Percentiles rank a stretch among this genome's conserved stretches.
Evolutionary conservation across 2,113 vertebrate genomes (phyloP).

Genomic region (Equus przewalskii): DNA sequence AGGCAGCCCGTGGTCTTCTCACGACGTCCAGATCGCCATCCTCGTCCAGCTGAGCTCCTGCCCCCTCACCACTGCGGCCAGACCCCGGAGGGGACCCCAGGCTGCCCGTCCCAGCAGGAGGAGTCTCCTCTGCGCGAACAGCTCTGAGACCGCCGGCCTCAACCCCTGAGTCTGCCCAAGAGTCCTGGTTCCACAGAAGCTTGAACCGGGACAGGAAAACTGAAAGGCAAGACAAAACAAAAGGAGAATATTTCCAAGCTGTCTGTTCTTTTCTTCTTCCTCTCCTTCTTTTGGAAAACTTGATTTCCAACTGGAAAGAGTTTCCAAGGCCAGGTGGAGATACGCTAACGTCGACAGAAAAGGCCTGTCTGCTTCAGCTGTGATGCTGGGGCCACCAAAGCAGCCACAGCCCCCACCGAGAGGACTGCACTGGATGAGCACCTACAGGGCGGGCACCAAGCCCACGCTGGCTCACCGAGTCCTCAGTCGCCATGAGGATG

Average conservation of each 20-base stretch:
- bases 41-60: conserved; percentile 88
- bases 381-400: background rate
- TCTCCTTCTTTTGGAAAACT: background rate
- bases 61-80: background rate
- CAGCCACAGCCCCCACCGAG: rapidly evolving
- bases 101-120: background rate
- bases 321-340: background rate
- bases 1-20: conserved; percentile 85
- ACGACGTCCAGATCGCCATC: conserved; percentile 95
- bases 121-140: background rate
- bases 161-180: conserved; percentile 15
- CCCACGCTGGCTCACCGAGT: rapidly evolving
- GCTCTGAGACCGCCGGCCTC: background rate
- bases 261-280: no score
- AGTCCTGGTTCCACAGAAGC: conserved; percentile 88
- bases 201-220: conserved; percentile 94
- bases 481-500: rapidly evolving
- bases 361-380: background rate
- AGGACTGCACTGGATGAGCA: background rate
- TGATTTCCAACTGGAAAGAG: no score
- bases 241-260: background rate
- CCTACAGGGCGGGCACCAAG: rapidly evolving
- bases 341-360: rapidly evolving
- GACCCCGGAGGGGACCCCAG: background rate
- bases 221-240: conserved; percentile 77